Conservation (phyloP, 1,140 invertebrate species). For the Aphis craccivora region DNA sequence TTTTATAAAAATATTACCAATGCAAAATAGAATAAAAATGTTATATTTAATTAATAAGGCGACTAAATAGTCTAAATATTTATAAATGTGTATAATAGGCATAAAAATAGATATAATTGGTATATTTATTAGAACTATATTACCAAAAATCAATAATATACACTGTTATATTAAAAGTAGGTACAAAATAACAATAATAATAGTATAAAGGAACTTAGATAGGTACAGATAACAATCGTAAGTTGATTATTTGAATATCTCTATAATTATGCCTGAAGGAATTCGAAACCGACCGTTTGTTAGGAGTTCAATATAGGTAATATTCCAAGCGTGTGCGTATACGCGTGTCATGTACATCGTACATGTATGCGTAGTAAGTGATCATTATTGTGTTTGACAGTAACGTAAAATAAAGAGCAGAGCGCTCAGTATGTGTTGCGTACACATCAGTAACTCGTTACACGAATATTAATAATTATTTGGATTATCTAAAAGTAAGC, state of each 20-base stretch:
- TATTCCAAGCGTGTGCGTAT: neutral
- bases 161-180: neutral
- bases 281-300: neutral
- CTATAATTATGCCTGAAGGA: neutral
- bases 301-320: neutral
- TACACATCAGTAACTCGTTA: neutral
- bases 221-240: too few relatives aligned
- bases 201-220: too few relatives aligned
- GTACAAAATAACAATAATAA: neutral
- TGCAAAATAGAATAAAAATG: neutral
- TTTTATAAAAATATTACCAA: neutral
- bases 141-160: neutral
- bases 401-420: neutral
- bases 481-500: neutral
- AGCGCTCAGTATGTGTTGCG: neutral
- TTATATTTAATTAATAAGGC: too few relatives aligned
- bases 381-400: neutral
- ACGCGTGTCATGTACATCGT: neutral
- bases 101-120: too few relatives aligned
- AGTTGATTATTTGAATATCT: neutral
- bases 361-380: neutral
- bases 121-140: neutral
- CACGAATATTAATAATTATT: neutral
- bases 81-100: too few relatives aligned
- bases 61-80: too few relatives aligned